Base-by-base conservation (phyloP, 2,888 invertebrate genomes). In the Epinotia bilunana region DNA sequence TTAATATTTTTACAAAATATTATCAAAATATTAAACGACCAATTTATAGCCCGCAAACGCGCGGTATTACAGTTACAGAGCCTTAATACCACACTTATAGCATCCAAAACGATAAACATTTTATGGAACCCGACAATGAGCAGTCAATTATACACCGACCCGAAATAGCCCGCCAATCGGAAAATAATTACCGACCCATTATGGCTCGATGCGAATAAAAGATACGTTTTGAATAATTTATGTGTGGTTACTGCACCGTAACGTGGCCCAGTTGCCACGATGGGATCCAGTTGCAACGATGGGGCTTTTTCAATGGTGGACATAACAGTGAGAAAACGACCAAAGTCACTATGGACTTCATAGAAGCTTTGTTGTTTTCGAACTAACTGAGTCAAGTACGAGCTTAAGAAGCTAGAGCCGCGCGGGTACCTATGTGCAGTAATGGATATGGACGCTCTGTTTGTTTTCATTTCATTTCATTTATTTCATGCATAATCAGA, bases 101-200 rank as follows among this genome's bases (percentile, higher is more conserved):
- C 57, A 28, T 57, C 60, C 18, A 58, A 49, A 55, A 18, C 71
- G 71, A 76, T 69, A 71, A 73, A 67, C 58, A 65, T 75, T 75
- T 72, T 57, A 75, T 75, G 75, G 75, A 11, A n/a, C 23, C 58
- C 23, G 49, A 74, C 77, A 75, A 73, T 77, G 71, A 73, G 69
- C 73, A 67, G 71, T 76, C 74, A 78, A 78, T 71, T 76, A 78
- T 73, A 69, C 55, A 55, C 7, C 64, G 49, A 28, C 63, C 71
- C 46, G 70, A 76, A 70, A 67, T 69, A 71, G 72, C 68, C 18
- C 53, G 16, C 70, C 78, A 77, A 78, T 78, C 73, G 77, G 73
- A 75, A 72, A 64, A 74, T 71, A 77, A 78, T 78, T 77, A 78
- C 75, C 28, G 62, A 9, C 12, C 76, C 65, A 67, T 76, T 72